Conservation (phyloP, 2,888 invertebrate genomes). For the Thera britannica region DNA sequence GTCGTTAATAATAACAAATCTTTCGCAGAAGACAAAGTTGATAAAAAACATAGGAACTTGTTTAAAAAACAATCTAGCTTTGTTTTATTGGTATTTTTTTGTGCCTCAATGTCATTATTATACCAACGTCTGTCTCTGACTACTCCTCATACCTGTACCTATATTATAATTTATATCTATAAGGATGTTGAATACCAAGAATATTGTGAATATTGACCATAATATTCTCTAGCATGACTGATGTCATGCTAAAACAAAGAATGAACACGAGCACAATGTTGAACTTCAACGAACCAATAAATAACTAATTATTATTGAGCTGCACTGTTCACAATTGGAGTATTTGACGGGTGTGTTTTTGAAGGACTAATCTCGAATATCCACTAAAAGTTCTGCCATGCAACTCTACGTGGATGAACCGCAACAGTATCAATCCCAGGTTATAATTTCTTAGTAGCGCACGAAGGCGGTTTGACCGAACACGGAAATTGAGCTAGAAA, state of each 20-base stretch:
- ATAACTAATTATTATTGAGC: slow-evolving; percentile 21
- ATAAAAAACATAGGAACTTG: too few relatives aligned
- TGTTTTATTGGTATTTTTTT: not conserved
- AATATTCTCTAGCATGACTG: too few relatives aligned
- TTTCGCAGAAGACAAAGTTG: not conserved
- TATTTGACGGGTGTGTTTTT: slow-evolving; percentile 15
- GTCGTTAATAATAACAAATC: slow-evolving; percentile 1
- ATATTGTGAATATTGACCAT: too few relatives aligned
- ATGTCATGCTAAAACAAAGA: not conserved
- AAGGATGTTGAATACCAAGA: too few relatives aligned
- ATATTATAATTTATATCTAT: too few relatives aligned
- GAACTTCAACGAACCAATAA: slow-evolving; percentile 10
- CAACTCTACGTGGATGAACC: slow-evolving; percentile 36
- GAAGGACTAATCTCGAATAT: slow-evolving; percentile 28
- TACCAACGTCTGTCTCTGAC: too few relatives aligned
- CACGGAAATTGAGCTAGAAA: slow-evolving; percentile 55
- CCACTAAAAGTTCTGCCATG: slow-evolving; percentile 22
- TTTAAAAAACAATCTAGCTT: too few relatives aligned
- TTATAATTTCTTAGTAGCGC: slow-evolving; percentile 41
- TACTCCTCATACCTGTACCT: too few relatives aligned
- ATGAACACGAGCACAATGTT: not conserved
- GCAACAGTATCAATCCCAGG: slow-evolving; percentile 38
- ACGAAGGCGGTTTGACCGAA: slow-evolving; percentile 49
- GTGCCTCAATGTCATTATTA: not conserved
- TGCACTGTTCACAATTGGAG: slow-evolving; percentile 9